phyloP scores from a whole-genome alignment of 2,113 vertebrate species.

The Neofelis nebulosa region DNA sequence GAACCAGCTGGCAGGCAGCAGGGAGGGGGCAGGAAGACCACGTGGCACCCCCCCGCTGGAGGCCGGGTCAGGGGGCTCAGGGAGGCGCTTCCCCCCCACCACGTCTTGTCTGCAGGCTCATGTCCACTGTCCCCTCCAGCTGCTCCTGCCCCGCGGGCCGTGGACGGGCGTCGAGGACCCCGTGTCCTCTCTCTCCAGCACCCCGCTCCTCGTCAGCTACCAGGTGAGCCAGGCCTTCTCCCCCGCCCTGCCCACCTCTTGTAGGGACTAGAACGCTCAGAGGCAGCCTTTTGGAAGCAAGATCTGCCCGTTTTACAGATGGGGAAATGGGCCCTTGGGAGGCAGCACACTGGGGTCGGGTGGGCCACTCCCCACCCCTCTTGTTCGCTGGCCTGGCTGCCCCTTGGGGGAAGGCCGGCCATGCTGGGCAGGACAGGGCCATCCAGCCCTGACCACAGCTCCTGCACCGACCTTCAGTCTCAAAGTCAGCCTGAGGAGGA shows the following conservation, averaged over 20 bases:
- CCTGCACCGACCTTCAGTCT: neutral
- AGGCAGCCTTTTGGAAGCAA: neutral
- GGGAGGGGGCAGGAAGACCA: neutral
- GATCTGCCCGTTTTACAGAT: neutral
- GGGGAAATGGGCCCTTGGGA: neutral
- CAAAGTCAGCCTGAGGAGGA: constrained; percentile 92
- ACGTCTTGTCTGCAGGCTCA: neutral
- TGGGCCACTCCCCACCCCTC: neutral
- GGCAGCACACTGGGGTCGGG: neutral
- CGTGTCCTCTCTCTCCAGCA: constrained; percentile 88
- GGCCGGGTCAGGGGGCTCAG: fast-evolving
- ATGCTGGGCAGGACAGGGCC: fast-evolving
- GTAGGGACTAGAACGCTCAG: neutral
- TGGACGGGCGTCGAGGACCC: constrained; percentile 90
- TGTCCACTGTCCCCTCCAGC: constrained; percentile 84
- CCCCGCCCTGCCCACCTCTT: neutral
- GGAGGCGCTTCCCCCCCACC: neutral
- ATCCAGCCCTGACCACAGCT: neutral
- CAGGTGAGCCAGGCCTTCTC: constrained; percentile 86
- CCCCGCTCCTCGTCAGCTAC: constrained; percentile 89
- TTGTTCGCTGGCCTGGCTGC: neutral
- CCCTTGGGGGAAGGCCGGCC: neutral
- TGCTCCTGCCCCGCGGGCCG: constrained; percentile 83
- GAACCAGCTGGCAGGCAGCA: neutral
- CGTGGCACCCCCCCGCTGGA: neutral